These are phyloP conservation scores for Drosophila quadrilineata DNA, from an alignment of 1,140 invertebrate species.

Conservation along the genomic window DNA sequence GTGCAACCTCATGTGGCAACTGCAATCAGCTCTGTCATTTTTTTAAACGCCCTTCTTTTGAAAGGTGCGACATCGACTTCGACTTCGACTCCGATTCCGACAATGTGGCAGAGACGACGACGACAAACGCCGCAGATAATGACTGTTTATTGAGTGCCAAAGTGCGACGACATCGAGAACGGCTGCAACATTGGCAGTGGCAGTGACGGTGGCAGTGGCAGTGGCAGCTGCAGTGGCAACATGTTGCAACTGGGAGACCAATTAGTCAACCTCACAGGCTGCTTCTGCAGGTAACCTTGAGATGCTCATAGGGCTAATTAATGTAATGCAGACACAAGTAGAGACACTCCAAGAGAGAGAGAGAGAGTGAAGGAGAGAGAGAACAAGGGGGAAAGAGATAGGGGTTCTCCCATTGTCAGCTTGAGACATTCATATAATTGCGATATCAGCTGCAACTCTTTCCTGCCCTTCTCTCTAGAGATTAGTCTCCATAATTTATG, in stretches of 20 bases:
- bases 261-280: slow-evolving; percentile 33
- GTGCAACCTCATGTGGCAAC: slow-evolving; percentile 25
- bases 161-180: slow-evolving; percentile 20
- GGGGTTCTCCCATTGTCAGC: too few relatives aligned
- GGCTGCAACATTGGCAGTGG: slow-evolving; percentile 35
- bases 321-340: slow-evolving; percentile 20
- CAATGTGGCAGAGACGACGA: slow-evolving; percentile 5
- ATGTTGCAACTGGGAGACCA: slow-evolving; percentile 43
- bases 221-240: slow-evolving; percentile 46
- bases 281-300: slow-evolving; percentile 29
- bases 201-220: background rate
- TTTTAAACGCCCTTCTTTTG: slow-evolving; percentile 18
- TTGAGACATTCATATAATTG: slow-evolving; percentile 30
- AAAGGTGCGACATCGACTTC: slow-evolving; percentile 53
- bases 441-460: slow-evolving; percentile 8
- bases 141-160: slow-evolving; percentile 62
- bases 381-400: background rate
- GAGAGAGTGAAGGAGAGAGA: background rate
- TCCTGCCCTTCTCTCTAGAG: background rate
- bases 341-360: background rate
- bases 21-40: slow-evolving; percentile 24
- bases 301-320: slow-evolving; percentile 17
- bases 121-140: slow-evolving; percentile 54
- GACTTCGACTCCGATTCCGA: too few relatives aligned
- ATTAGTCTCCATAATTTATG: too few relatives aligned